phyloP scores from a whole-genome alignment of 2,113 vertebrate genomes.

The Donacobius atricapilla region DNA sequence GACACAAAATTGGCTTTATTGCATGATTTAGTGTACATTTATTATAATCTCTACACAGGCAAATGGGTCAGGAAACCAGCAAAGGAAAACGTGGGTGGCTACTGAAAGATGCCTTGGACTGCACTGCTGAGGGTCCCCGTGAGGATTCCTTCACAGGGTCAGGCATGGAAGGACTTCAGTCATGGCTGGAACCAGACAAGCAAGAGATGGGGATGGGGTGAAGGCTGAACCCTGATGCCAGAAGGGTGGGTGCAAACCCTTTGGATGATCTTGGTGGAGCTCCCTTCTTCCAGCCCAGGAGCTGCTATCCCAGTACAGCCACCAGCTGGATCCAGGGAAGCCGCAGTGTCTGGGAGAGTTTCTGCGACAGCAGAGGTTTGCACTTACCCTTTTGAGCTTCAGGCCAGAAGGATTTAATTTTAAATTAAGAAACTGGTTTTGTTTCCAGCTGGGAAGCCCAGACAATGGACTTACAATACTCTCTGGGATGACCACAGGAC shows the following conservation, averaged over 20 bases:
- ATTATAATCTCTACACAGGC: neutral
- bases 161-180: neutral
- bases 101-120: fast-evolving
- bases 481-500: neutral
- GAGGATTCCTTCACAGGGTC: neutral
- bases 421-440: neutral
- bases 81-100: neutral
- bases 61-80: neutral
- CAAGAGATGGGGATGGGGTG: neutral
- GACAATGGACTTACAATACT: neutral
- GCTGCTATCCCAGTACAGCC: neutral
- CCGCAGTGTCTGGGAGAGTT: fast-evolving
- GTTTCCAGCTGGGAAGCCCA: neutral
- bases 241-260: neutral
- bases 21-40: neutral
- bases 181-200: neutral
- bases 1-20: conserved; percentile 29
- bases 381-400: neutral
- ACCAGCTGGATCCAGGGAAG: neutral
- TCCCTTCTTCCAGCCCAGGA: neutral
- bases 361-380: neutral
- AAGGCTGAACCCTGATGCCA: neutral
- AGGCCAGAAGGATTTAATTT: neutral
- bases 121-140: neutral
- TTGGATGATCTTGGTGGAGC: neutral